A percentile compares a stretch with the other conserved stretches of the same genome.
phyloP scores from a whole-genome alignment of 2,797 vertebrate genomes.

The Saxicola maurus region DNA sequence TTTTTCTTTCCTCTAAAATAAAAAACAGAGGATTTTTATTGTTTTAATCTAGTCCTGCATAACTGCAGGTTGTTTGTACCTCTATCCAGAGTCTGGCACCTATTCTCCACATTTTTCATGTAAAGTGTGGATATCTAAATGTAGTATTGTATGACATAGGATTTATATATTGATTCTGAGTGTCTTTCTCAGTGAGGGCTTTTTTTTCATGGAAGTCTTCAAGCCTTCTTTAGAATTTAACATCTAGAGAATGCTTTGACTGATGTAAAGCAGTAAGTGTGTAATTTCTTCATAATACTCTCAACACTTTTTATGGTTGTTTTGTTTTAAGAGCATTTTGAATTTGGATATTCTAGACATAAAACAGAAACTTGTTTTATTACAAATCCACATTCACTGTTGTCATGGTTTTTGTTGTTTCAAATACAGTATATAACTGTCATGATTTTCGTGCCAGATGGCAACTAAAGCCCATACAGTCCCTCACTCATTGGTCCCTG shows the following conservation, averaged over 20 bases:
- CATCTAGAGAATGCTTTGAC: background rate
- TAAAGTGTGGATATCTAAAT: background rate
- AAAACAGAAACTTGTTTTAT: background rate
- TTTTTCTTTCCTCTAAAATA: background rate
- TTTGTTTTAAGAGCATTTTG: background rate
- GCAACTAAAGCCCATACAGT: background rate
- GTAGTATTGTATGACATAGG: background rate
- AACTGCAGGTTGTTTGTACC: background rate
- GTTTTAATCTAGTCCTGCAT: background rate
- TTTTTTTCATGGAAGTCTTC: background rate
- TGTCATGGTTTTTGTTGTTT: background rate
- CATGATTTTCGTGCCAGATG: background rate
- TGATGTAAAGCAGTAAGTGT: background rate
- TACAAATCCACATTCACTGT: background rate
- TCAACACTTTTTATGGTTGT: background rate
- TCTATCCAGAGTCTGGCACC: background rate
- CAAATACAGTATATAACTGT: background rate
- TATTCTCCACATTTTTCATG: background rate
- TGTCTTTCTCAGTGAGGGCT: background rate
- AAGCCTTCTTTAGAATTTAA: background rate
- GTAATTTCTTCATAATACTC: background rate
- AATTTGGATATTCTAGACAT: background rate
- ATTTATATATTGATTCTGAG: background rate
- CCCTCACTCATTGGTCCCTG: background rate
- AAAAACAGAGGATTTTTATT: background rate